Base-by-base conservation (phyloP, 2,888 invertebrate species). In the Phrixothrix hirtus region DNA sequence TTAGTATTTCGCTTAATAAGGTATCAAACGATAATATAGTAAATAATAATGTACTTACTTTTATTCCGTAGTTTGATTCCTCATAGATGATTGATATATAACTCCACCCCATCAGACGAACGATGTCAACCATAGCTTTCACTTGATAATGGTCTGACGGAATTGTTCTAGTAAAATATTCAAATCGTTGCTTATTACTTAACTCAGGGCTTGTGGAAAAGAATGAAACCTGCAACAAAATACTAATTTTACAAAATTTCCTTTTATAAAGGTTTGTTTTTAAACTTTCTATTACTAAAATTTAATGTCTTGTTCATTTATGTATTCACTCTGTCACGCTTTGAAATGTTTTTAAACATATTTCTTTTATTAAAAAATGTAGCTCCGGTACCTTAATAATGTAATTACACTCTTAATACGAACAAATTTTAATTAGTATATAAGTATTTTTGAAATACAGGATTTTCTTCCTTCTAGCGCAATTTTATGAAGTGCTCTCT, bases 41-140 rank as follows among this genome's bases (percentile, higher is more conserved):
- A 4, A 21, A 21, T n/a, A 21, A 5, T 7, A 21, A 21, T 12
- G 31, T 2, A 70, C 75, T 74, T 70, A 91, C 95, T 87, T 94
- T 93, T 58, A 94, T 92, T 4, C 95, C 95, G 68, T 96, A 96
- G 78, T 92, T 95, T 50, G 94, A 94, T 75, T 96, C 95, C 74
- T 96, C 95, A 72, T 95, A 96, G 59, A 96, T 89, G 63, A 96
- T 92, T 41, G 95, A 95, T 12, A 96, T 89, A 76, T 95, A 96
- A 58, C 90, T 92, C 95, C 95, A 96, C 36, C 86, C 84, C 78
- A 96, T 85, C 60, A 82, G 81, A 65, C 84, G 84, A 10, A 96
- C 89, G 61, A 96, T 92, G 71, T 94, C 93, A 12, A 95, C 93
- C 92, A 96, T 96, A 0, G 93, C 95, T 65, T 92, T 88, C 1